Evolutionary conservation across 2,888 invertebrate species (phyloP).

Genomic region (Tuberolachnus salignus): DNA sequence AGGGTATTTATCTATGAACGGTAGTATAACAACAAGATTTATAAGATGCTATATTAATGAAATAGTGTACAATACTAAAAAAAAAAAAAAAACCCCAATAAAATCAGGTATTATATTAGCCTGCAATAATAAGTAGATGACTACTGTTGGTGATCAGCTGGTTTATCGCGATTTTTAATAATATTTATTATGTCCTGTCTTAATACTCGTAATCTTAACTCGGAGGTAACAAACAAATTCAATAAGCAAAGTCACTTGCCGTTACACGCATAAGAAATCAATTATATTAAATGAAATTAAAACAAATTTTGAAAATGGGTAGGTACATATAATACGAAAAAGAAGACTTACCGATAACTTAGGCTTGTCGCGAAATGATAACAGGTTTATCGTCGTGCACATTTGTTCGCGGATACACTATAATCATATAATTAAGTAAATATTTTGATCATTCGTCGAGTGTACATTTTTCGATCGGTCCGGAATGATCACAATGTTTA

Average conservation of each 20-base stretch:
- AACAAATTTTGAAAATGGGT: background rate
- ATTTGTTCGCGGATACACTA: constrained; percentile 23
- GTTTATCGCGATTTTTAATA: background rate
- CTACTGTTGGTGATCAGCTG: constrained; percentile 28
- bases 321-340: background rate
- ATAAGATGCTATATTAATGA: no score
- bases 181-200: background rate
- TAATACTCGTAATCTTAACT: background rate
- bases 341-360: constrained; percentile 40
- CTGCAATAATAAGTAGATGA: background rate
- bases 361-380: constrained; percentile 19
- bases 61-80: background rate
- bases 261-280: background rate
- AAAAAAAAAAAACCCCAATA: background rate
- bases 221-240: background rate
- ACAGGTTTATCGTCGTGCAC: constrained; percentile 35
- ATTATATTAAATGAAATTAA: no score
- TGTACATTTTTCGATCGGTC: background rate
- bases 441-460: background rate
- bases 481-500: background rate
- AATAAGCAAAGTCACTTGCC: background rate
- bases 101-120: no score
- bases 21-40: no score
- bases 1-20: no score
- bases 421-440: background rate